Evolutionary conservation across 2,888 invertebrate genomes (phyloP), one percentile per base, ranked within the genome.

Genomic region (Pristionchus arcanus): DNA sequence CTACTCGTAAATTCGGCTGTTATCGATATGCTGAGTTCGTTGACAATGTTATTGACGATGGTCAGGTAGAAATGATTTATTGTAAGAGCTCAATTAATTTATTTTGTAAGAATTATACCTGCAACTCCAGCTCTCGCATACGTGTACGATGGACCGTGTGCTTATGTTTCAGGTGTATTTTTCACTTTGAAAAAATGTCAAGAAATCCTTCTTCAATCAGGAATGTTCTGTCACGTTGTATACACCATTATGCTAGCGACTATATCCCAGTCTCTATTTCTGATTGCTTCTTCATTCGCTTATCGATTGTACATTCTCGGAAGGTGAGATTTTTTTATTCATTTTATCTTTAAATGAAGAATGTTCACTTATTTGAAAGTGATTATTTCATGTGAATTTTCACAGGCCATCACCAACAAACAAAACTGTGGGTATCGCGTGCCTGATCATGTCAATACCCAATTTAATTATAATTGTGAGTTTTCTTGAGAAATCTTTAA

Each of bases 161-260:
- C 74, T 0, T 74, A 37, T 37, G 34, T 74, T 0, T 74, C 74
- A 25, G 74, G 74, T 71, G 2, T 2, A 0, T n/a, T 21, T 63
- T 21, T 16, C 63, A 28, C 2, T 31, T 19, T 74, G 37, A 74
- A 31, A n/a, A 25, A 28, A 68, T 2, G 28, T n/a, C 3, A 1
- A 68, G 25, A 68, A 28, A 13, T 7, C 25, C 4, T n/a, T 16
- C 1, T 11, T 55, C 55, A 11, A 55, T 34, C 81, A 81, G 81
- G 81, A 28, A 49, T 53, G 49, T 81, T 81, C 21, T 81, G 81
- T 28, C 81, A 81, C 81, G n/a, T n/a, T 19, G 21, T 81, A n/a
- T 81, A 81, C 81, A 81, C 81, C 15, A 53, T 81, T 2, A 28
- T 28, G 49, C 28, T 81, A 0, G 25, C 81, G 49, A 81, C 81